These are phyloP conservation scores for Copidosoma floridanum DNA, from an alignment of 1,140 invertebrate species.

Conservation along the genomic window DNA sequence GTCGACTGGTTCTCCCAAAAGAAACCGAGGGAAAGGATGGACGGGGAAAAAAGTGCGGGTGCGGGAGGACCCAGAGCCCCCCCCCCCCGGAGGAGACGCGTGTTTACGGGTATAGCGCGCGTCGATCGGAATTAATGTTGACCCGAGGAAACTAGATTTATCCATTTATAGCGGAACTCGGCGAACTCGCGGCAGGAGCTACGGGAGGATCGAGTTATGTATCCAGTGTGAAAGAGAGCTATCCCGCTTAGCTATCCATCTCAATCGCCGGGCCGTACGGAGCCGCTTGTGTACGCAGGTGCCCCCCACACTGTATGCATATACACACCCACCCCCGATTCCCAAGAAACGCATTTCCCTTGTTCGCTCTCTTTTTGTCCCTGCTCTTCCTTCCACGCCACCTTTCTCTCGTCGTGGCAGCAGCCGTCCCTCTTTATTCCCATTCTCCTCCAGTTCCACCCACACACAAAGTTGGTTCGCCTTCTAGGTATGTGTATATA, in stretches of 20 bases:
- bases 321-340: no score
- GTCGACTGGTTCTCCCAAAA: background rate
- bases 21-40: background rate
- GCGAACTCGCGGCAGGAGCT: no score
- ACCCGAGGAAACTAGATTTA: conserved; percentile 17
- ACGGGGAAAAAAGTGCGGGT: background rate
- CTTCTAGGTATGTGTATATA: no score
- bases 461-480: no score
- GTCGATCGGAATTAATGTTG: conserved; percentile 15
- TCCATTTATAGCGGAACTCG: conserved; percentile 7
- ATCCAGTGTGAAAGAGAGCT: conserved; percentile 5
- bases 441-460: no score
- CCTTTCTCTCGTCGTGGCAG: background rate
- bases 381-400: background rate
- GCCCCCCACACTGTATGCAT: no score
- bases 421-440: no score
- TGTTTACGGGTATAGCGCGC: conserved; percentile 2
- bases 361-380: background rate
- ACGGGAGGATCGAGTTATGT: background rate
- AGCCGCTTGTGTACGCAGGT: no score
- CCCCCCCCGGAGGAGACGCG: no score
- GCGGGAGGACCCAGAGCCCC: no score
- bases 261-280: conserved; percentile 7
- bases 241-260: conserved; percentile 3
- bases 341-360: conserved; percentile 1